phyloP scores from a whole-genome alignment of 2,113 vertebrate genomes.

The Ploceus nigricollis region DNA sequence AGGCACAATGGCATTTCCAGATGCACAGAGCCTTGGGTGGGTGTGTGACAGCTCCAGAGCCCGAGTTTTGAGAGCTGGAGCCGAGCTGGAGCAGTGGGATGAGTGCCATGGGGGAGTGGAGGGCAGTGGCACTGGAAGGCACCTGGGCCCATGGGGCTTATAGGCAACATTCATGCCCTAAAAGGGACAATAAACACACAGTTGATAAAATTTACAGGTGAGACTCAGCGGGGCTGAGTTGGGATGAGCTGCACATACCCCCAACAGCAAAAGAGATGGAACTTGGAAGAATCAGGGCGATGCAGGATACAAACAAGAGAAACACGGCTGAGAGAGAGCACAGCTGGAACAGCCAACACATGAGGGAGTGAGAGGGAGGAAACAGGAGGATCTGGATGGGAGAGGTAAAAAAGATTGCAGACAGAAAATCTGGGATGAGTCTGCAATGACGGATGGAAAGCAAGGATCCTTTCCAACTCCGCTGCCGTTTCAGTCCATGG shows the following conservation, averaged over 20 bases:
- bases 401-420: not conserved
- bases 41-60: not conserved
- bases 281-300: not conserved
- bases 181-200: not conserved
- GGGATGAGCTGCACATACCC: not conserved
- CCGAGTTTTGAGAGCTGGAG: not conserved
- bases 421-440: not conserved
- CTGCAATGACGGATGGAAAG: not conserved
- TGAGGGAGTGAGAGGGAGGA: not conserved
- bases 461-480: not conserved
- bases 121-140: accelerated
- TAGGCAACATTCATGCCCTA: not conserved
- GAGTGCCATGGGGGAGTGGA: accelerated
- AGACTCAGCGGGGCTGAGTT: not conserved
- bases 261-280: not conserved
- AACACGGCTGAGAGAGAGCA: not conserved
- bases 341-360: not conserved
- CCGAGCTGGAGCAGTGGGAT: accelerated
- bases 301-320: not conserved
- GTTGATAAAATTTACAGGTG: not conserved
- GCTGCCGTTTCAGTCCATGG: accelerated
- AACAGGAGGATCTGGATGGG: not conserved
- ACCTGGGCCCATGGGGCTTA: not conserved
- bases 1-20: constrained; percentile 16
- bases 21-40: not conserved